A percentile compares a stretch with the other conserved stretches of the same genome.
phyloP scores from a whole-genome alignment of 2,888 invertebrate genomes.

The Himalopsyche japonica region DNA sequence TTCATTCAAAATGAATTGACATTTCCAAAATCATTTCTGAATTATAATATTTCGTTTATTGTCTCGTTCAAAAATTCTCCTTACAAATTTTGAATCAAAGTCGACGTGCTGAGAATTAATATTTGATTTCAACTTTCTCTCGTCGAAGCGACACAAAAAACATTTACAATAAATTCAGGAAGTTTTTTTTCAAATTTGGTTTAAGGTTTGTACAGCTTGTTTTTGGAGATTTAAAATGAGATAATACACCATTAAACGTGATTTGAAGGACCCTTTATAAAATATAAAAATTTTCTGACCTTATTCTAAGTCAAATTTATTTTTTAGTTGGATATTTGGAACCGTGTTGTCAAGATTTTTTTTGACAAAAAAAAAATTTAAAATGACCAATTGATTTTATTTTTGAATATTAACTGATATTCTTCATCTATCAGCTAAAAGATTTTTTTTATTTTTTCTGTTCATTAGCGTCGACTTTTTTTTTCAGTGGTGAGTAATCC shows the following conservation, averaged over 20 bases:
- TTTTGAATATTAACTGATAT: too few species aligned
- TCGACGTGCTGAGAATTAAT: not conserved
- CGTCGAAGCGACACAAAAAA: not conserved
- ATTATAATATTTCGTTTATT: not conserved
- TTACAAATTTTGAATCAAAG: not conserved
- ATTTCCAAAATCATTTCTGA: not conserved
- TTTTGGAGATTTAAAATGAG: not conserved
- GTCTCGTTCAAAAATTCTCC: not conserved
- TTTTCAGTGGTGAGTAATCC: too few species aligned
- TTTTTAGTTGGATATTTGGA: too few species aligned
- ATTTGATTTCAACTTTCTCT: not conserved
- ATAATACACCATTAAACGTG: not conserved
- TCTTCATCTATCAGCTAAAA: too few species aligned
- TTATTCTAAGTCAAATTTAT: too few species aligned
- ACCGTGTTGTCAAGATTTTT: too few species aligned
- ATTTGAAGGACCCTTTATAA: not conserved
- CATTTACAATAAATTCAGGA: not conserved
- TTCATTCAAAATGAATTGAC: not conserved
- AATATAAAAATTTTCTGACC: too few species aligned
- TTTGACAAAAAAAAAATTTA: too few species aligned
- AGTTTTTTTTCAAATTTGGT: not conserved
- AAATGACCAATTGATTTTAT: too few species aligned
- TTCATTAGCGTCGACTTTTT: too few species aligned
- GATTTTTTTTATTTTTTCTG: too few species aligned
- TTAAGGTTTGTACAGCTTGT: not conserved